phyloP scores from a whole-genome alignment of 2,888 invertebrate species.

The Junonia oenone region DNA sequence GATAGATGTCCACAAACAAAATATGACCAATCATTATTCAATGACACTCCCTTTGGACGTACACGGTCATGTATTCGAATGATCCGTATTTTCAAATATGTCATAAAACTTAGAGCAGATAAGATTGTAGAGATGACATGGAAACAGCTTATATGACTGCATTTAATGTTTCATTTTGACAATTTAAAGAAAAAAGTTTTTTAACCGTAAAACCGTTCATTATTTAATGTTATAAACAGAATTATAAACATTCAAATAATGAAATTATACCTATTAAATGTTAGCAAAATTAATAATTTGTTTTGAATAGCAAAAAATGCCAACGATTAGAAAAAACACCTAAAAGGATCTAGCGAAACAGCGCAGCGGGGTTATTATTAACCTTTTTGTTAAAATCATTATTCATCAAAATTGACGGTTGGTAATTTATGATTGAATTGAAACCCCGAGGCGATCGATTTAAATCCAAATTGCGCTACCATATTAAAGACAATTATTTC shows the following conservation, averaged over 20 bases:
- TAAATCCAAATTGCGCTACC: not conserved
- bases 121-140: slow-evolving; percentile 1
- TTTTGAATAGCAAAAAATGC: not conserved
- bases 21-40: slow-evolving; percentile 61
- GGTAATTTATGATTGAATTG: not conserved
- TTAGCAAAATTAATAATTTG: not conserved
- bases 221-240: too few species aligned
- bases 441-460: not conserved
- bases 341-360: not conserved
- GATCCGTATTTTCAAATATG: slow-evolving; percentile 53
- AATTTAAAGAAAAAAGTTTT: too few species aligned
- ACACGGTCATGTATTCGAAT: slow-evolving; percentile 49
- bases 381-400: not conserved
- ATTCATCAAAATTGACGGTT: not conserved
- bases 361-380: not conserved
- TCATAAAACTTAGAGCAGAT: slow-evolving; percentile 32
- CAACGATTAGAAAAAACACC: not conserved
- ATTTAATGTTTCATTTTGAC: too few species aligned
- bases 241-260: too few species aligned
- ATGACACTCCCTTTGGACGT: slow-evolving; percentile 51
- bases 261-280: not conserved
- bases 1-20: slow-evolving; percentile 33
- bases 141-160: not conserved
- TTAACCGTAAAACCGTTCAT: too few species aligned
- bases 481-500: not conserved